Base-by-base conservation (phyloP, 2,888 invertebrate species). In the Phortica magna region DNA sequence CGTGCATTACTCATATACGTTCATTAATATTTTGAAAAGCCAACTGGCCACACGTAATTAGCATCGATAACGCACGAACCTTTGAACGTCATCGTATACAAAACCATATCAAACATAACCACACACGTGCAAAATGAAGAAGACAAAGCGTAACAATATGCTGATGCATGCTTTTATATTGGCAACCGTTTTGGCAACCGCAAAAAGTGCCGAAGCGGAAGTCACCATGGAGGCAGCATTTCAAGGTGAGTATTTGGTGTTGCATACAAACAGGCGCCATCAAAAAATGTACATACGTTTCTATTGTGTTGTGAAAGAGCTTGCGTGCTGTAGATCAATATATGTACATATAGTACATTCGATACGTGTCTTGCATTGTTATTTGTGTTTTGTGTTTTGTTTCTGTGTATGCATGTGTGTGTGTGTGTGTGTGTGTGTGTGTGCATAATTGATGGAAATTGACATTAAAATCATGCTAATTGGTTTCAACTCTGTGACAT, bases 141-240 rank as follows among this genome's bases (percentile, higher is more conserved):
- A 74, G 77, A 78, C 78, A 80, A 83, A 82, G 80, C 81, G 71
- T 41, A 71, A 83, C 80, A 85, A 88, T 81, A 85, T 89, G 88
- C 87, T 88, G 88, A 88, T 90, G 84, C 85, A 90, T 82, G 89
- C 89, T 83, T 89, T 90, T 83, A 89, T 90, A 74, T 81, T 89
- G 82, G 83, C 91, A 78, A 82, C 89, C 83, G 81, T 90, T 87
- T 83, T 89, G 89, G 87, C 89, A 81, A 87, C 83, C 76, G 89
- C 87, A 79, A 90, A 87, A 85, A 88, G 88, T 85, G 84, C 89
- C 79, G 92, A 92, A 81, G 86, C 91, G 76, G 92, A 91, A 82
- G 83, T 90, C 77, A 89, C 88, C 73, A 89, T 93, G 84, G 94
- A 94, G 89, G 94, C 94, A 74, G 94, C 94, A 79, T 94, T 94